A percentile compares a stretch with the other conserved stretches of the same genome.
These are phyloP conservation scores for Rutpela maculata DNA, from an alignment of 2,888 invertebrate genomes.

Conservation along the genomic window DNA sequence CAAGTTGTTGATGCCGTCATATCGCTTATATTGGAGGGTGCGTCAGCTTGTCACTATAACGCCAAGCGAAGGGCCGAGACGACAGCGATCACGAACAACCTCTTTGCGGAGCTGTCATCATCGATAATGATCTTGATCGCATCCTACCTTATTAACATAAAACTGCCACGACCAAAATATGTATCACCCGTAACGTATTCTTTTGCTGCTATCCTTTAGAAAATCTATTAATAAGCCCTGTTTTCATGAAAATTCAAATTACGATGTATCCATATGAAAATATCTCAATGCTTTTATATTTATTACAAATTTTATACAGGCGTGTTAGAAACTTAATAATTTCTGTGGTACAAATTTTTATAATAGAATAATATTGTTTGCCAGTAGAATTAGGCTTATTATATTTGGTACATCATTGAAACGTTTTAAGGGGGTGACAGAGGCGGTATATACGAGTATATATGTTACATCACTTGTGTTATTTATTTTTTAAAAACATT, in stretches of 20 bases:
- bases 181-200: slow-evolving; percentile 28
- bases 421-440: too few species aligned
- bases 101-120: slow-evolving; percentile 59
- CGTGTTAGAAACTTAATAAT: background rate
- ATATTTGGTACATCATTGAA: too few species aligned
- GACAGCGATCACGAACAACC: slow-evolving; percentile 57
- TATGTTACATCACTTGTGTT: too few species aligned
- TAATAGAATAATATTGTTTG: too few species aligned
- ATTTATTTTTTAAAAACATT: too few species aligned
- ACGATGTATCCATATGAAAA: background rate
- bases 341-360: too few species aligned
- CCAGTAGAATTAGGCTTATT: too few species aligned
- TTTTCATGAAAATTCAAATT: background rate
- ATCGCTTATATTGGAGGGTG: slow-evolving; percentile 61
- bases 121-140: slow-evolving; percentile 63
- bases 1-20: slow-evolving; percentile 60
- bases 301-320: background rate
- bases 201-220: slow-evolving; percentile 7
- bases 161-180: slow-evolving; percentile 49
- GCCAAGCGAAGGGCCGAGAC: slow-evolving; percentile 44
- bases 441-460: too few species aligned
- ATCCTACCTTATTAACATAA: slow-evolving; percentile 62
- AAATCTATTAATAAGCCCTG: slow-evolving; percentile 21
- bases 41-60: slow-evolving; percentile 61
- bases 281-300: background rate